Evolutionary conservation across 2,113 vertebrate genomes (phyloP).

Genomic region (Channa maculata): DNA sequence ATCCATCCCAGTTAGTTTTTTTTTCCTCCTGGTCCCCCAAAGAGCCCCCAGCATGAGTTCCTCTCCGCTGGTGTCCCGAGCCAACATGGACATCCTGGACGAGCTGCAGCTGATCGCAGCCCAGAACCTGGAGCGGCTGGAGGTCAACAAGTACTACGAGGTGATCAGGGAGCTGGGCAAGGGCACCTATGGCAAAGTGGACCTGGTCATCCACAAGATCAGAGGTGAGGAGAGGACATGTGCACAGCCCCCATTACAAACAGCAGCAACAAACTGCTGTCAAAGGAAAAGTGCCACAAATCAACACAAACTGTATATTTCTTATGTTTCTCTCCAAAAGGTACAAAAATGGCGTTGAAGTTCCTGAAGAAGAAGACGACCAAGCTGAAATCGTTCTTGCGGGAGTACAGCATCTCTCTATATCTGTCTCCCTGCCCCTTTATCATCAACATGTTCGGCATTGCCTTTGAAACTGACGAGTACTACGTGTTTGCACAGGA

Average conservation of each 20-base stretch:
- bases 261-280: background rate
- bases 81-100: constrained; percentile 85
- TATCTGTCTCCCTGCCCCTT: constrained; percentile 87
- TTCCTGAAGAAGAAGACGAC: constrained; percentile 89
- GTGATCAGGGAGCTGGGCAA: constrained; percentile 86
- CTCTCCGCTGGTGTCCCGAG: constrained; percentile 81
- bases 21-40: constrained; percentile 13
- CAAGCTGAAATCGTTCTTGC: constrained; percentile 87
- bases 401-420: constrained; percentile 88
- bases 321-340: constrained; percentile 55
- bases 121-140: constrained; percentile 83
- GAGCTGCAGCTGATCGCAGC: constrained; percentile 85
- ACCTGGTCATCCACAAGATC: constrained; percentile 85
- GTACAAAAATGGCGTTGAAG: constrained; percentile 88
- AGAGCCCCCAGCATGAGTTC: constrained; percentile 78
- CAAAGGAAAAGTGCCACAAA: background rate
- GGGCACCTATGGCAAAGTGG: constrained; percentile 86
- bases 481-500: constrained; percentile 89
- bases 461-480: constrained; percentile 87
- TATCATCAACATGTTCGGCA: constrained; percentile 89
- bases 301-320: background rate
- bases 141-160: constrained; percentile 86
- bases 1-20: background rate
- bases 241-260: too few relatives aligned
- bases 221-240: constrained; percentile 74